These are phyloP conservation scores for Pseudomugil gertrudae DNA, from an alignment of 2,797 vertebrate species.

Conservation along the genomic window DNA sequence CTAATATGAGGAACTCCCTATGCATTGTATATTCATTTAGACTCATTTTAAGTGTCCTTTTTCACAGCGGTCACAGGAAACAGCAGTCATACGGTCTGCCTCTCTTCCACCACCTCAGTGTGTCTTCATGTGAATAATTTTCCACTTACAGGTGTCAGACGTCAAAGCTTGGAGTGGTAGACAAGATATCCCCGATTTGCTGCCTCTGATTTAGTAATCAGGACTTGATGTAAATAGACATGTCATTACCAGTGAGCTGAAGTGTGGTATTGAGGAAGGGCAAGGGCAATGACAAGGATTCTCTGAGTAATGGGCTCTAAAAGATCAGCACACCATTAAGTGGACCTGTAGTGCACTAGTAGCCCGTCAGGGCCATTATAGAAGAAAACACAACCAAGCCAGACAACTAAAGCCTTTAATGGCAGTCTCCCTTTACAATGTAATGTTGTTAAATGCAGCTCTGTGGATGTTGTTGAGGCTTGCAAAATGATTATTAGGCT, in stretches of 20 bases:
- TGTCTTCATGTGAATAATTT: slow-evolving; percentile 44
- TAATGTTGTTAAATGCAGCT: slow-evolving; percentile 60
- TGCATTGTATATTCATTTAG: not conserved
- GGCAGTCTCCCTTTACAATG: slow-evolving; percentile 57
- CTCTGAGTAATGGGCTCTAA: slow-evolving; percentile 74
- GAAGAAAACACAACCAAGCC: slow-evolving; percentile 54
- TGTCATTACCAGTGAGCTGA: slow-evolving; percentile 69
- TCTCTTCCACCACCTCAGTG: not conserved
- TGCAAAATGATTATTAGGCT: slow-evolving; percentile 30
- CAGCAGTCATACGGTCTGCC: not conserved
- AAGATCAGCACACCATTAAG: slow-evolving; percentile 66
- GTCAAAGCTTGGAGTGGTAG: slow-evolving; percentile 54
- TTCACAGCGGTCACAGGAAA: not conserved
- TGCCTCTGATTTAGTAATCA: slow-evolving; percentile 69
- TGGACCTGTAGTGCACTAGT: slow-evolving; percentile 51
- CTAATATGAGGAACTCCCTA: not conserved
- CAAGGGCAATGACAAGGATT: slow-evolving; percentile 73
- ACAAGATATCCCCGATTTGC: slow-evolving; percentile 50
- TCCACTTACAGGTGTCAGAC: slow-evolving; percentile 63
- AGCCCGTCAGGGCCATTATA: slow-evolving; percentile 63
- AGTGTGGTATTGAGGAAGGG: slow-evolving; percentile 59
- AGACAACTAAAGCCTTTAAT: slow-evolving; percentile 60
- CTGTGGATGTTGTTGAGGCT: slow-evolving; percentile 39
- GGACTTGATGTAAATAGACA: slow-evolving; percentile 73
- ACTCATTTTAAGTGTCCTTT: not conserved